Percentiles rank a stretch among this genome's conserved stretches.
Conservation (phyloP, 2,888 invertebrate species). For the Dryocosmus kuriphilus region DNA sequence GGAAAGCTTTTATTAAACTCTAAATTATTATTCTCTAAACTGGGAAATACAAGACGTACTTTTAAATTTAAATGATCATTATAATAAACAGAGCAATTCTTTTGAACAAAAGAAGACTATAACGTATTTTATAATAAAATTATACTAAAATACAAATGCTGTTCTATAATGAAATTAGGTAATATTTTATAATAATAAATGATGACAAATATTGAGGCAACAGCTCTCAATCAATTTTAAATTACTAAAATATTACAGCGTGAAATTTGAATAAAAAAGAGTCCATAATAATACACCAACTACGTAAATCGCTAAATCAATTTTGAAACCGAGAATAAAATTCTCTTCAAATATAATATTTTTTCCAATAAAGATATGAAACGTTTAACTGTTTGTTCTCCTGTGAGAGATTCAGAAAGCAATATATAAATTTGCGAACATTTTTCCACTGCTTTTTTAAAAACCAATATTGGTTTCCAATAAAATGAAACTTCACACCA, state of each 20-base stretch:
- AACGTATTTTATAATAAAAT: too few relatives aligned
- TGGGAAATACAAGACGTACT: too few relatives aligned
- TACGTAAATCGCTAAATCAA: background rate
- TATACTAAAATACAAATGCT: too few relatives aligned
- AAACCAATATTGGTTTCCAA: constrained; percentile 34
- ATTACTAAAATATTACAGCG: background rate
- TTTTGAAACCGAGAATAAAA: background rate
- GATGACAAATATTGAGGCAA: background rate
- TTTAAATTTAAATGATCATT: too few relatives aligned
- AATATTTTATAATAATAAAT: background rate
- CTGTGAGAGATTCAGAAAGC: constrained; percentile 2
- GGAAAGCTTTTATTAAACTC: too few relatives aligned
- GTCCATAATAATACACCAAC: background rate
- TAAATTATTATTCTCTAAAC: too few relatives aligned
- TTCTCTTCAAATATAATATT: background rate
- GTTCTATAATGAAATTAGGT: background rate
- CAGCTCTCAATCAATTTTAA: background rate
- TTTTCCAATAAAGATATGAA: constrained; percentile 19
- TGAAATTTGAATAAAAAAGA: background rate
- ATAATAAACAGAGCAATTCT: too few relatives aligned
- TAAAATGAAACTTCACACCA: constrained; percentile 29
- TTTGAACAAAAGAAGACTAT: too few relatives aligned
- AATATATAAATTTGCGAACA: constrained; percentile 23
- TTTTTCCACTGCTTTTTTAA: constrained; percentile 4
- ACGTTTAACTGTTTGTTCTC: constrained; percentile 15